Percentiles rank a stretch among this genome's conserved stretches.
phyloP scores from a whole-genome alignment of 2,113 vertebrate species.

The Zingel zingel region DNA sequence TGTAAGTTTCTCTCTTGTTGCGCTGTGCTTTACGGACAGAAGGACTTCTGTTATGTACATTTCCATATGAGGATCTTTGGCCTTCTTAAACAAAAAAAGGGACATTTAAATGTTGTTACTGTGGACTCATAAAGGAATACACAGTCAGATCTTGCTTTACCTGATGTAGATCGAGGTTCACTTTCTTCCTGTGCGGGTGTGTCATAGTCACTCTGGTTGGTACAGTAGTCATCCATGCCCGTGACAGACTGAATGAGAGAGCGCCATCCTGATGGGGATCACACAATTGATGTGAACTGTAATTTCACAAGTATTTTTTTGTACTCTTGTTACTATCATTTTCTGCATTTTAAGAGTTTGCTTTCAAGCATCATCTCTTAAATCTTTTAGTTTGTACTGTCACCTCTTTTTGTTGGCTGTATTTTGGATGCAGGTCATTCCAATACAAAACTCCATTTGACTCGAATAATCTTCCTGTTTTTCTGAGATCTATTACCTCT shows the following conservation, averaged over 20 bases:
- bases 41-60: conserved; percentile 13
- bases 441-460: too few relatives aligned
- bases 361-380: background rate
- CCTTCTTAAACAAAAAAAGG: conserved; percentile 49
- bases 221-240: conserved; percentile 28
- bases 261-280: conserved; percentile 44
- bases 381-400: background rate
- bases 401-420: background rate
- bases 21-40: conserved; percentile 8
- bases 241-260: conserved; percentile 50
- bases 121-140: background rate
- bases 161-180: conserved; percentile 29
- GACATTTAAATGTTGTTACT: background rate
- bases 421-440: background rate
- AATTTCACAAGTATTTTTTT: background rate
- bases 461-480: too few relatives aligned
- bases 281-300: background rate
- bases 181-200: conserved; percentile 44
- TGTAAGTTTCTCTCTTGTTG: conserved; percentile 47
- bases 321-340: background rate
- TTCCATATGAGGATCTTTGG: conserved; percentile 11
- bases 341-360: background rate
- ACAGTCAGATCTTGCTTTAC: conserved; percentile 32
- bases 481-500: too few relatives aligned
- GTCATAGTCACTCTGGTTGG: conserved; percentile 55